Evolutionary conservation across 2,888 invertebrate species (phyloP), one percentile per base, ranked within the genome.

Genomic region (Eumacrocentrus americanus): DNA sequence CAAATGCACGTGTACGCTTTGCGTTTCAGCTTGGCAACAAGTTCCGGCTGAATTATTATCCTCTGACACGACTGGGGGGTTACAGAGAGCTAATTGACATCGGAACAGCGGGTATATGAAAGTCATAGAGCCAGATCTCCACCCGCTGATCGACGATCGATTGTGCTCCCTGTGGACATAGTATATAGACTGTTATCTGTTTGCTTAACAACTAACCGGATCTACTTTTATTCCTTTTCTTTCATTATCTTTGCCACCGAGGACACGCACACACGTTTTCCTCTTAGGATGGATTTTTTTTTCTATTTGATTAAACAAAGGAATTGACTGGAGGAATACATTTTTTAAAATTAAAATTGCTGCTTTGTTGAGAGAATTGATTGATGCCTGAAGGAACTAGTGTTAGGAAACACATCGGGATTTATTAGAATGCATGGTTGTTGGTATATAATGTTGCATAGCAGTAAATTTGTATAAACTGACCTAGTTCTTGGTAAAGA

Each of bases 51-150:
- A 44, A 50, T 60, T 44, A 60, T 50, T 44, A 51, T 29, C 23
- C 7, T 35, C 23, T 25, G 25, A 18, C 25, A 20, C 42, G 4
- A 29, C 29, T 6, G 4, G 4, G 18, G 51, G 50, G 55, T 34
- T 60, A 22, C 20, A 42, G 34, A 29, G 48, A 34, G 29, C 35
- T 60, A 60, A 60, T 60, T 60, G 55, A 55, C 55, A 46, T 53
- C 9, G 37, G 20, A 46, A 29, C 23, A 40, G n/a, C n/a, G n/a
- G n/a, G n/a, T n/a, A n/a, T n/a, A n/a, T n/a, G n/a, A 29, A 48
- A 20, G 23, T 16, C 35, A 37, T 38, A 37, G 20, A 52, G 22
- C 22, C 34, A 37, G 20, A 52, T 42, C 54, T 54, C 34, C 44
- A 54, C 44, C 54, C 44, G 35, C 22, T 38, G 44, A 55, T 46